These are phyloP conservation scores for Drosophila ercepeae DNA, from an alignment of 1,140 invertebrate genomes.

Conservation along the genomic window DNA sequence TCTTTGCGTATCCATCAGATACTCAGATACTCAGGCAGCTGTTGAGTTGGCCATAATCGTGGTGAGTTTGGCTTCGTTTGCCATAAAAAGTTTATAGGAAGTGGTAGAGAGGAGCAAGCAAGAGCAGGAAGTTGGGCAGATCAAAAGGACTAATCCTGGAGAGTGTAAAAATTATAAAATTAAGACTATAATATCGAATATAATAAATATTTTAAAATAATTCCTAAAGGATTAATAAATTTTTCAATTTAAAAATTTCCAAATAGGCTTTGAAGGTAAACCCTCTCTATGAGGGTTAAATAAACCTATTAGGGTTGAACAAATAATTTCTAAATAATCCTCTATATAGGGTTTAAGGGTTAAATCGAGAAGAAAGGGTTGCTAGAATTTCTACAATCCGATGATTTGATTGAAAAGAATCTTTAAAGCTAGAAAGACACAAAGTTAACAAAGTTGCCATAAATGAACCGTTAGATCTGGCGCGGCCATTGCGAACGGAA, in stretches of 20 bases:
- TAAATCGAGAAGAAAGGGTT: background rate
- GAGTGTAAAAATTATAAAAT: background rate
- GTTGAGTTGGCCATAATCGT: slow-evolving; percentile 13
- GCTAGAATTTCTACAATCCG: background rate
- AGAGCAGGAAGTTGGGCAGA: background rate
- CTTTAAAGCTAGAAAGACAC: background rate
- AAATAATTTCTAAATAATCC: background rate
- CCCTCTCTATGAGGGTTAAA: background rate
- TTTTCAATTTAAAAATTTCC: background rate
- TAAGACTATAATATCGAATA: background rate
- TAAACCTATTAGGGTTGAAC: background rate
- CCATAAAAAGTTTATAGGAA: slow-evolving; percentile 60
- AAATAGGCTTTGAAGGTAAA: background rate
- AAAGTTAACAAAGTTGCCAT: slow-evolving; percentile 26
- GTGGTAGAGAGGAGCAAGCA: background rate
- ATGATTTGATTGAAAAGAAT: background rate
- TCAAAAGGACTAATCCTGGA: too few relatives aligned
- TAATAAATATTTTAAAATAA: background rate
- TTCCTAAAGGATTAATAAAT: too few relatives aligned
- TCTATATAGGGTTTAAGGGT: background rate
- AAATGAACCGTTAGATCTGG: slow-evolving; percentile 42
- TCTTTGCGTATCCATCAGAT: slow-evolving; percentile 27
- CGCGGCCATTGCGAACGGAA: slow-evolving; percentile 37
- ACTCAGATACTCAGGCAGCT: slow-evolving; percentile 10
- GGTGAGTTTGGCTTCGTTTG: slow-evolving; percentile 31